phyloP scores from a whole-genome alignment of 2,113 vertebrate genomes.

The Nematolebias whitei region DNA sequence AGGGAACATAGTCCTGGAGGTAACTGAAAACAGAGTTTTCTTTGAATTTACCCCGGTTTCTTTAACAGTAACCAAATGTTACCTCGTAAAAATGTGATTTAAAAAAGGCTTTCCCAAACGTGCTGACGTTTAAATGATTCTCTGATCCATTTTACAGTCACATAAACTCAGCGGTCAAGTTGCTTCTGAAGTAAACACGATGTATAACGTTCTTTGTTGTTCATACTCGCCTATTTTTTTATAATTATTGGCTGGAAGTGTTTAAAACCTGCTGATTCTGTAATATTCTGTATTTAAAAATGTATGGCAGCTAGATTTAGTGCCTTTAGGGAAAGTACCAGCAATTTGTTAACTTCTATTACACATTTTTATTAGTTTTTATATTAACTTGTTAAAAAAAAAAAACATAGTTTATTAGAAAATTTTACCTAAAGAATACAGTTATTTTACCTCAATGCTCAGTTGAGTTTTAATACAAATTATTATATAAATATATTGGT shows the following conservation, averaged over 20 bases:
- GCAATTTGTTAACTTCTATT: background rate
- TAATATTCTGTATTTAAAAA: slow-evolving; percentile 2
- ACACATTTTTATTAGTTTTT: background rate
- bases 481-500: no score
- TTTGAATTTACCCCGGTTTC: slow-evolving; percentile 25
- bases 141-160: slow-evolving; percentile 34
- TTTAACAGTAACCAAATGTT: slow-evolving; percentile 55
- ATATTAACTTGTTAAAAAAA: background rate
- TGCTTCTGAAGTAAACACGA: slow-evolving; percentile 11
- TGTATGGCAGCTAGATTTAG: background rate
- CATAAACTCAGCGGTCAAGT: slow-evolving; percentile 43
- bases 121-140: slow-evolving; percentile 22
- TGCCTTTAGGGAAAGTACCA: background rate
- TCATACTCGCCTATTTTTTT: background rate
- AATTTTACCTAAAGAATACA: no score
- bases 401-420: no score
- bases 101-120: slow-evolving; percentile 20
- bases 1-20: no score
- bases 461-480: no score
- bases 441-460: no score
- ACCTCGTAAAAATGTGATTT: slow-evolving; percentile 15
- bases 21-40: slow-evolving; percentile 39
- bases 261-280: background rate
- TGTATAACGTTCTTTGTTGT: background rate
- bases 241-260: background rate